These are phyloP conservation scores for Spizaetus ornatus DNA, from an alignment of 2,113 vertebrate species.

Conservation along the genomic window DNA sequence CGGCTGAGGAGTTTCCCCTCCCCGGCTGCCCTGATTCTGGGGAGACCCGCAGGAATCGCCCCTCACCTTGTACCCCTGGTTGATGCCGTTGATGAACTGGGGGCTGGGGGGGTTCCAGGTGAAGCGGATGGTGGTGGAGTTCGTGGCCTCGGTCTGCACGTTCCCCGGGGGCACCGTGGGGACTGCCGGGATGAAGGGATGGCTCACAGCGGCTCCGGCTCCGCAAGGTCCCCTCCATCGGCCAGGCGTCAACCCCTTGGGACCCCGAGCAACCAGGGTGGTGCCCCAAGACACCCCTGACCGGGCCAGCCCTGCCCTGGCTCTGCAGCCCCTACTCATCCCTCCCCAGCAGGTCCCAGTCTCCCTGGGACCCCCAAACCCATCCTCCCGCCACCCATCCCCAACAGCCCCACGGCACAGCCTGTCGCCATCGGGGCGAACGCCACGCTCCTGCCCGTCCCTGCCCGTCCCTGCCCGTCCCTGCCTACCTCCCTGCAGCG, in stretches of 20 bases:
- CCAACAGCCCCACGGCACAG: neutral
- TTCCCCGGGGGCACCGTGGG: constrained; percentile 94
- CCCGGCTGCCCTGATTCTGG: accelerated
- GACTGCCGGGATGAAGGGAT: constrained; percentile 70
- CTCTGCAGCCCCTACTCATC: neutral
- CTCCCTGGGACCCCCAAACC: too few relatives aligned
- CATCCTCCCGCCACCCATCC: neutral
- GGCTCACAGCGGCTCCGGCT: neutral
- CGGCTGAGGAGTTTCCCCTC: neutral
- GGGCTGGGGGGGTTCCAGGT: constrained; percentile 96
- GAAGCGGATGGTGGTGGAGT: constrained; percentile 92
- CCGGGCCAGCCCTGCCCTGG: neutral
- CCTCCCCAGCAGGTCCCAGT: neutral
- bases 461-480: neutral
- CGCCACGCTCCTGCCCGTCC: neutral
- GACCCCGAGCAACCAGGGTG: accelerated
- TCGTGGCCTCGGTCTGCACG: constrained; percentile 86
- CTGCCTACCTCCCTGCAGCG: constrained; percentile 92
- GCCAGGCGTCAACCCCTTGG: accelerated
- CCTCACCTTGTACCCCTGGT: constrained; percentile 97
- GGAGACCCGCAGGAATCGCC: accelerated
- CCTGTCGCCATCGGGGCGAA: accelerated
- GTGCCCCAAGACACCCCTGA: neutral
- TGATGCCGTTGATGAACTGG: constrained; percentile 98
- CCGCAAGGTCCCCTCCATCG: accelerated